phyloP scores from a whole-genome alignment of 2,888 invertebrate genomes.

The Cryptus armator region DNA sequence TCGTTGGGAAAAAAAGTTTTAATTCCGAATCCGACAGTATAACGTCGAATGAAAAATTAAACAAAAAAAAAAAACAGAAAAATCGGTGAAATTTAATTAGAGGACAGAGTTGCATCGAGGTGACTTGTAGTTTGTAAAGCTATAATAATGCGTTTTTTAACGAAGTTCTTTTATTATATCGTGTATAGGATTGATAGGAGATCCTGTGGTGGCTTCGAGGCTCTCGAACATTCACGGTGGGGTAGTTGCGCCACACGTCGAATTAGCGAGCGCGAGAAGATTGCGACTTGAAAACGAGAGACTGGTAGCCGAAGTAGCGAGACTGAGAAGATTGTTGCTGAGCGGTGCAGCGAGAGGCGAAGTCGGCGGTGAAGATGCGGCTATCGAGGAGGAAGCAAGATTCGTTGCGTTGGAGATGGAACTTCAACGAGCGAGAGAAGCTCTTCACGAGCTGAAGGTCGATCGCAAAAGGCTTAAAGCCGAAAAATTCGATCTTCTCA shows the following conservation, averaged over 20 bases:
- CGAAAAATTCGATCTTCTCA: constrained; percentile 96
- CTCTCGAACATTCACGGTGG: constrained; percentile 82
- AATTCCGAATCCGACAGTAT: constrained; percentile 38
- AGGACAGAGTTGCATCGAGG: constrained; percentile 13
- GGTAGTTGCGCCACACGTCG: constrained; percentile 86
- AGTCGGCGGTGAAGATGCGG: constrained; percentile 86
- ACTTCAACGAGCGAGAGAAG: constrained; percentile 92
- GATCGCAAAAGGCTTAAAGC: constrained; percentile 96
- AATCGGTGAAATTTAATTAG: constrained; percentile 49
- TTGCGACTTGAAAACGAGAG: constrained; percentile 92
- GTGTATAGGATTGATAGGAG: constrained; percentile 78
- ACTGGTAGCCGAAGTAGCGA: constrained; percentile 90
- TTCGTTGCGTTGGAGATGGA: constrained; percentile 89
- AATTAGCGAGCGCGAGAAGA: constrained; percentile 87
- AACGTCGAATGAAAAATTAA: constrained; percentile 11
- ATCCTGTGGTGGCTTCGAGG: constrained; percentile 82
- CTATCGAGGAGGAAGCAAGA: constrained; percentile 86
- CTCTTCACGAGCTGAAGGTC: constrained; percentile 93
- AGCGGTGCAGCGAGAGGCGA: constrained; percentile 88
- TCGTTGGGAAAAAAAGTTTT: constrained; percentile 30
- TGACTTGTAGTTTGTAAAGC: background rate
- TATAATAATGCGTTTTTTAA: background rate
- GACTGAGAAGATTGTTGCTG: constrained; percentile 89
- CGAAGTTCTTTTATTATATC: constrained; percentile 17
- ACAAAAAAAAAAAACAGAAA: constrained; percentile 30